Base-by-base conservation (phyloP, 92 coral and sea anemone species). In the Montipora capitata region DNA sequence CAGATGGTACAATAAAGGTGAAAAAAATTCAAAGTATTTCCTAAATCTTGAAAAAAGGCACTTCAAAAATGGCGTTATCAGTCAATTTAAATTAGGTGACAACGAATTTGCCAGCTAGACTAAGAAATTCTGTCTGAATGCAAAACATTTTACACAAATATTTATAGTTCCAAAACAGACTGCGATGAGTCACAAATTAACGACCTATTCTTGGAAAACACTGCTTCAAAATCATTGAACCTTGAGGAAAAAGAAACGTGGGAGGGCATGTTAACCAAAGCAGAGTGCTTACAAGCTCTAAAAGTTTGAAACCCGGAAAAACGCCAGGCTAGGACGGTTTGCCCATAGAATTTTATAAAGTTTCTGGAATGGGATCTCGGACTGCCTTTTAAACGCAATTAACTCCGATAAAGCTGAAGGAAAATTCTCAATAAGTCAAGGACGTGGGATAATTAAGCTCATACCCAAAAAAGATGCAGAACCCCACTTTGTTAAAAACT, bases 311-410 rank as follows among this genome's bases (percentile, higher is more conserved):
- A 70, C 20, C 42, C 6, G 62, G 70, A 27, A 83, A 85, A 75
- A 85, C 76, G 39, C 81, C 88, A 74, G 82, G 82, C 82, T 42
- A 82, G 15, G 89, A 66, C 15, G 89, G 83, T 20, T 65, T 85
- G 72, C 89, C 82, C 18, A 65, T 41, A n/a, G n/a, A n/a, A n/a
- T n/a, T n/a, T n/a, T n/a, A n/a, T n/a, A n/a, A n/a, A n/a, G n/a
- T n/a, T n/a, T n/a, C n/a, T n/a, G n/a, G n/a, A n/a, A n/a, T n/a
- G n/a, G n/a, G n/a, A n/a, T n/a, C n/a, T n/a, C n/a, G n/a, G n/a
- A n/a, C n/a, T n/a, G n/a, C n/a, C n/a, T n/a, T n/a, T n/a, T n/a
- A n/a, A n/a, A n/a, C n/a, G n/a, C 82, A 0, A 68, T 86, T 49
- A 86, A 86, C 38, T 77, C 49, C 77, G 83, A 84, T n/a, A 77